phyloP scores from a whole-genome alignment of 1,140 invertebrate genomes.

The Meloidogyne hapla region DNA sequence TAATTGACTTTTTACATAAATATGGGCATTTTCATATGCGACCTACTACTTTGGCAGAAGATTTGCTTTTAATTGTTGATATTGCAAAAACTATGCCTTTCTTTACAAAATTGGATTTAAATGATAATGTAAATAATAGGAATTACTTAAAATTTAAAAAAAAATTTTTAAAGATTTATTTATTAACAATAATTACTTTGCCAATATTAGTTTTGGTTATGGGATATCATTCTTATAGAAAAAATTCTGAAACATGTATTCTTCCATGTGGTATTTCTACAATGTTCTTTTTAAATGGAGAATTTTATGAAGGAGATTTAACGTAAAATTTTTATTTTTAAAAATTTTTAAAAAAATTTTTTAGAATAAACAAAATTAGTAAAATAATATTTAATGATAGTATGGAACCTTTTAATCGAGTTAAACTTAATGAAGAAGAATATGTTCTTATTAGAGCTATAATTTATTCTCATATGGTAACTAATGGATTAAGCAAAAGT shows the following conservation, averaged over 20 bases:
- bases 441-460: slow-evolving; percentile 4
- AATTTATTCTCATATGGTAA: slow-evolving; percentile 7
- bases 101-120: neutral
- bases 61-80: neutral
- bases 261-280: neutral
- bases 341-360: neutral
- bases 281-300: neutral
- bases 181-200: slow-evolving; percentile 4
- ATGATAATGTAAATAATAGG: neutral
- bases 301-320: neutral
- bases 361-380: neutral
- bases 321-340: neutral
- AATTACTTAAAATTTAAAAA: neutral
- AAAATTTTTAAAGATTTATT: slow-evolving; percentile 9
- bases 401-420: neutral
- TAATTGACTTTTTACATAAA: neutral
- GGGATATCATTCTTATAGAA: neutral
- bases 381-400: neutral
- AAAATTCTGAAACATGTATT: neutral
- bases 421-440: neutral
- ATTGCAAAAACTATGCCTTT: neutral
- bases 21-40: slow-evolving; percentile 2
- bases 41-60: neutral
- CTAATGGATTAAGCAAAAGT: neutral
- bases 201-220: neutral